Conservation (phyloP, 2,888 invertebrate species). For the Allygus modestus region DNA sequence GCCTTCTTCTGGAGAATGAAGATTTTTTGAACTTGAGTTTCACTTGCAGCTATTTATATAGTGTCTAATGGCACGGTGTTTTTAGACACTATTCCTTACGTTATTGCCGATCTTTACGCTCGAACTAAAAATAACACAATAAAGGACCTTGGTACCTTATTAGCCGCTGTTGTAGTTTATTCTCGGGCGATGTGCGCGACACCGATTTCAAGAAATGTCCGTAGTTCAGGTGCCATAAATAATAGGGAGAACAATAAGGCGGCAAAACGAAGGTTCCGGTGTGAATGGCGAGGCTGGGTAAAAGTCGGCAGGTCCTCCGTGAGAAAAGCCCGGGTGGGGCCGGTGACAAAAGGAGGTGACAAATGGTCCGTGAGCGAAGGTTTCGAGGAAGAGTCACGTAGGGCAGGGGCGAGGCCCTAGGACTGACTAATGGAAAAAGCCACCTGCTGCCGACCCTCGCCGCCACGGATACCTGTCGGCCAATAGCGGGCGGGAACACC, state of each 20-base stretch:
- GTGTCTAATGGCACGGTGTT: no score
- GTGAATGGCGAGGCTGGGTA: not conserved
- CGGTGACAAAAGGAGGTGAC: slow-evolving; percentile 1
- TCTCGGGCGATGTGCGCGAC: not conserved
- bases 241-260: not conserved
- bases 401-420: not conserved
- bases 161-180: not conserved
- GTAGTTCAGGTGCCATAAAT: not conserved
- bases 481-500: not conserved
- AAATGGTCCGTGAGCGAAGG: slow-evolving; percentile 6
- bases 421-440: no score
- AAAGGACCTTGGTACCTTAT: not conserved
- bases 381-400: slow-evolving; percentile 19
- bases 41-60: no score
- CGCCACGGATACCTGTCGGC: no score
- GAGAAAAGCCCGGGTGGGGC: slow-evolving; percentile 8
- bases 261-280: not conserved
- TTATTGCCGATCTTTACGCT: no score
- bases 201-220: not conserved
- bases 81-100: no score
- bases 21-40: no score
- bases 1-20: no score
- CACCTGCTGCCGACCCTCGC: not conserved
- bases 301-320: slow-evolving; percentile 8
- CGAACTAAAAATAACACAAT: no score